Percentiles rank a stretch among this genome's conserved stretches.
Conservation (phyloP, 2,888 invertebrate species). For the Maniola hyperantus region DNA sequence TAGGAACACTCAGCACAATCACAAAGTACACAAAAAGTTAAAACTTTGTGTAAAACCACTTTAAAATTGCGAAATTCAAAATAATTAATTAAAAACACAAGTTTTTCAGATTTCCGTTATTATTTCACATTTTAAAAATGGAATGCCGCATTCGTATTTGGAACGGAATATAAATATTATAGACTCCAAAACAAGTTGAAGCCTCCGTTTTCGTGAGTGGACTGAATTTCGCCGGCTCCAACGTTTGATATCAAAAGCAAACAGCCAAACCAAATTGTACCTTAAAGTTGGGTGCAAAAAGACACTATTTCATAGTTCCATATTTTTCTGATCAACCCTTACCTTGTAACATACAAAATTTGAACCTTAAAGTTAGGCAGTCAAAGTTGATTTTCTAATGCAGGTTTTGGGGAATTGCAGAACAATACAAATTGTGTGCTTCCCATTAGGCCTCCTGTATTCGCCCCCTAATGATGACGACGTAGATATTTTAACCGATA, state of each 20-base stretch:
- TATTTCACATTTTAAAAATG: constrained; percentile 35
- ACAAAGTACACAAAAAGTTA: constrained; percentile 7
- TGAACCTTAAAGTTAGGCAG: background rate
- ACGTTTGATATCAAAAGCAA: constrained; percentile 29
- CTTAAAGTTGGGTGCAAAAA: background rate
- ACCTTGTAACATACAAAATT: background rate
- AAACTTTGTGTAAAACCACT: background rate
- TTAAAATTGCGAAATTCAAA: background rate
- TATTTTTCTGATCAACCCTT: constrained; percentile 34
- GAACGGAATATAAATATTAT: constrained; percentile 33
- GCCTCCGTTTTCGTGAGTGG: constrained; percentile 51
- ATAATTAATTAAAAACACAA: background rate
- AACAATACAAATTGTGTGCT: constrained; percentile 40
- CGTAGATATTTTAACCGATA: constrained; percentile 22
- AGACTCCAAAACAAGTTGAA: constrained; percentile 47
- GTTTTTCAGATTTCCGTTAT: constrained; percentile 19
- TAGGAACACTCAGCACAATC: constrained; percentile 3
- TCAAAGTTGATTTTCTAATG: constrained; percentile 25
- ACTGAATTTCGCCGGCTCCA: constrained; percentile 50
- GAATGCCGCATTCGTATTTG: constrained; percentile 33
- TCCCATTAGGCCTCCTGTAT: constrained; percentile 26
- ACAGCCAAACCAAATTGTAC: constrained; percentile 16
- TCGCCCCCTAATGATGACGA: constrained; percentile 23
- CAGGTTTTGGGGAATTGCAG: constrained; percentile 25
- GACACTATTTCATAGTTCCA: constrained; percentile 17